Conservation (phyloP, 2,797 vertebrate species). For the Rhadinocentrus ornatus region DNA sequence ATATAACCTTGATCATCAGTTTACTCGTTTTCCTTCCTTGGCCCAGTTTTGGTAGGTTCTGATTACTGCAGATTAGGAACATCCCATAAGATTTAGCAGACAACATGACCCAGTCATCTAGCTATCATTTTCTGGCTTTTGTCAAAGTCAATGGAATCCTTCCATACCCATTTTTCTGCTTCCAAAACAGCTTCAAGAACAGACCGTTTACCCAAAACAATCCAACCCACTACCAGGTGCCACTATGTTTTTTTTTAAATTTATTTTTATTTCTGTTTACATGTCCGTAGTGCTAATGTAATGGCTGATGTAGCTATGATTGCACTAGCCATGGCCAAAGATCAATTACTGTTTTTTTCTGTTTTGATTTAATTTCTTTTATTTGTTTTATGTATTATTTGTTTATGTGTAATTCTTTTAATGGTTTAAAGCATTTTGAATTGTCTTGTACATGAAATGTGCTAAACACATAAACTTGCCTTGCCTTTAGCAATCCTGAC, state of each 20-base stretch:
- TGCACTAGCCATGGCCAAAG: no score
- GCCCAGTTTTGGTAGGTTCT: not conserved
- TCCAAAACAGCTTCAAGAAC: not conserved
- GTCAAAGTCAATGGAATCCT: not conserved
- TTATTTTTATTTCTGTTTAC: no score
- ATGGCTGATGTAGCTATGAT: no score
- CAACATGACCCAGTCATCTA: not conserved
- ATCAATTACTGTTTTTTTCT: no score
- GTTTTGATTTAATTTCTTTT: no score
- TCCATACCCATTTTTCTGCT: not conserved
- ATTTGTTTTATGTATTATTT: no score
- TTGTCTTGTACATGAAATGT: no score
- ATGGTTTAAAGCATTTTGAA: no score
- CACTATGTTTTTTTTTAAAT: no score
- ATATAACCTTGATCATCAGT: not conserved
- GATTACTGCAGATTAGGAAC: not conserved
- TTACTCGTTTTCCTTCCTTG: not conserved
- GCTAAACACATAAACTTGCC: no score
- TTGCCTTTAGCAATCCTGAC: slow-evolving; percentile 22
- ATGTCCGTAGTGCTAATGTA: no score
- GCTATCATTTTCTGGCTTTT: not conserved
- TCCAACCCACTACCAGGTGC: not conserved
- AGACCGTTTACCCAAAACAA: not conserved
- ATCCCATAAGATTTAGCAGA: not conserved
- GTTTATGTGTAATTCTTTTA: no score